Conservation (phyloP, 2,113 vertebrate species). For the Chaetura pelagica region DNA sequence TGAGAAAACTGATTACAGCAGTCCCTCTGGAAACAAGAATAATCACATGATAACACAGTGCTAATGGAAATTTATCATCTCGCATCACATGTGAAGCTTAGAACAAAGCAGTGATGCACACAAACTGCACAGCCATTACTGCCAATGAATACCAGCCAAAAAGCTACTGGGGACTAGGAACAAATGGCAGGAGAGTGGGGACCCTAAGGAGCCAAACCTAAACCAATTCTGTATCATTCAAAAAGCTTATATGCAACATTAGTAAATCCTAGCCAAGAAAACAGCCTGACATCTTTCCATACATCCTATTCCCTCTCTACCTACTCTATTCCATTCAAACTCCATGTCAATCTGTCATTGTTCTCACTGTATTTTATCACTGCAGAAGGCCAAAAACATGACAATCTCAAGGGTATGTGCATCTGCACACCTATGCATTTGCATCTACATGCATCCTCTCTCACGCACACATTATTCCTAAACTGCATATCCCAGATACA, state of each 20-base stretch:
- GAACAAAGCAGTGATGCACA: conserved; percentile 23
- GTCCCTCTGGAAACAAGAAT: conserved; percentile 55
- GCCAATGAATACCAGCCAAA: not conserved
- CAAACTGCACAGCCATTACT: conserved; percentile 35
- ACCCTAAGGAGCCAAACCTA: not conserved
- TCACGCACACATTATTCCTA: not conserved
- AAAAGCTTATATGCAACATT: not conserved
- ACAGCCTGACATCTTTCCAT: not conserved
- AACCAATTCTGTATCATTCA: not conserved
- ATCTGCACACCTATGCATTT: rapidly evolving
- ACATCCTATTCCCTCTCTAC: not conserved
- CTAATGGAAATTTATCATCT: conserved; percentile 68
- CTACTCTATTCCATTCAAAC: not conserved
- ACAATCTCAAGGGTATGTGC: not conserved
- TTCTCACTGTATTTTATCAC: not conserved
- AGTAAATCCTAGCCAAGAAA: not conserved
- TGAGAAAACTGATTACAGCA: conserved; percentile 78
- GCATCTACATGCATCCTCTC: not conserved
- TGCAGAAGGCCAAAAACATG: not conserved
- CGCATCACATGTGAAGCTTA: conserved; percentile 40
- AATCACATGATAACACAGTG: conserved; percentile 63
- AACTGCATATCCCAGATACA: not conserved
- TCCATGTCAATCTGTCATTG: not conserved
- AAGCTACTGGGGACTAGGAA: not conserved
- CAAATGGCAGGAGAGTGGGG: not conserved